phyloP scores from a whole-genome alignment of 2,888 invertebrate species.

The Scaptomyza reducta region DNA sequence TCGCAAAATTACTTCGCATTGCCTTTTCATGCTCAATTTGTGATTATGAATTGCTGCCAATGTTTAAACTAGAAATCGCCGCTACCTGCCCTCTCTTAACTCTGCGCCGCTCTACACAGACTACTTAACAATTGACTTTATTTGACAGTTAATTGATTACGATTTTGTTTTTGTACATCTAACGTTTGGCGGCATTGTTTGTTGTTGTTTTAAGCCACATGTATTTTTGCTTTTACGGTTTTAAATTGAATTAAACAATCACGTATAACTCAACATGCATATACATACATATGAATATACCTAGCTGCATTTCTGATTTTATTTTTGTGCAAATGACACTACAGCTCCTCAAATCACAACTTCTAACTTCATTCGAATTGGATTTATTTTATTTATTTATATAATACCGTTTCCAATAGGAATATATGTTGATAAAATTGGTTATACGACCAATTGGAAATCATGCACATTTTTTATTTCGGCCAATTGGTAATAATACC shows the following conservation, averaged over 20 bases:
- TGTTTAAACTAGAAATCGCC: constrained; percentile 18
- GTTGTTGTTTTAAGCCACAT: constrained; percentile 9
- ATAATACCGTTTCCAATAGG: too few relatives aligned
- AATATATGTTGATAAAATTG: not conserved
- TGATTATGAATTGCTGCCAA: constrained; percentile 54
- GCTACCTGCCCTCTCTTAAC: not conserved
- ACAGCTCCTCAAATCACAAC: constrained; percentile 2
- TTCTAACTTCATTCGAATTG: constrained; percentile 1
- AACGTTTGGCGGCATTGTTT: constrained; percentile 25
- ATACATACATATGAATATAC: not conserved
- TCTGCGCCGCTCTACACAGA: not conserved
- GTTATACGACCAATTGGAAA: not conserved
- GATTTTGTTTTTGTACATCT: constrained; percentile 6
- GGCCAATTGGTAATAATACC: too few relatives aligned
- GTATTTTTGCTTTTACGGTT: constrained; percentile 14
- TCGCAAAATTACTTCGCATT: constrained; percentile 47
- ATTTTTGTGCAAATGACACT: constrained; percentile 9
- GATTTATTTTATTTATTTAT: too few relatives aligned
- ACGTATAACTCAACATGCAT: not conserved
- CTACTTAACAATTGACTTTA: constrained; percentile 21
- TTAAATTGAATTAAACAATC: constrained; percentile 18
- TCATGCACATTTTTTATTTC: too few relatives aligned
- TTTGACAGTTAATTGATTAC: constrained; percentile 53
- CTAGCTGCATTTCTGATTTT: constrained; percentile 28
- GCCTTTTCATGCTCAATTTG: constrained; percentile 50